These are phyloP conservation scores for Tetropium fuscum DNA, from an alignment of 2,888 invertebrate species.

Conservation along the genomic window DNA sequence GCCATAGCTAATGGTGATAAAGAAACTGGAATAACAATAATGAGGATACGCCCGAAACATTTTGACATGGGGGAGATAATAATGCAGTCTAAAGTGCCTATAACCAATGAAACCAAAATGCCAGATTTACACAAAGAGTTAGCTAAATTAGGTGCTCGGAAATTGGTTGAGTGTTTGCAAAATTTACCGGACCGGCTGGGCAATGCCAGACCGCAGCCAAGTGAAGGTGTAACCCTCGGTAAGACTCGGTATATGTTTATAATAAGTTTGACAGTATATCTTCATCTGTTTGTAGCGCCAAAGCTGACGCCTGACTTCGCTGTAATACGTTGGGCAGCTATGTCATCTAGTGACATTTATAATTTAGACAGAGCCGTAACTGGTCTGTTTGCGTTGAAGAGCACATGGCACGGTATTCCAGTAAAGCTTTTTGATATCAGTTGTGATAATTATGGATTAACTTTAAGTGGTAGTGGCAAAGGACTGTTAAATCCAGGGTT, in stretches of 20 bases:
- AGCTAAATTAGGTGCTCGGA: constrained; percentile 76
- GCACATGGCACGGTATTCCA: constrained; percentile 71
- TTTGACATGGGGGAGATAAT: constrained; percentile 86
- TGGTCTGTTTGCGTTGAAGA: constrained; percentile 73
- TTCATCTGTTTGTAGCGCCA: constrained; percentile 71
- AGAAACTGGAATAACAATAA: constrained; percentile 86
- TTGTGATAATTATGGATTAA: constrained; percentile 30
- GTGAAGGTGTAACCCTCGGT: constrained; percentile 78
- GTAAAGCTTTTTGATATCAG: constrained; percentile 73
- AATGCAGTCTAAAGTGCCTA: constrained; percentile 69
- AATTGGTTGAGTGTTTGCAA: constrained; percentile 74
- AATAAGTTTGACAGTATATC: not conserved
- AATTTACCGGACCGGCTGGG: constrained; percentile 72
- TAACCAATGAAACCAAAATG: constrained; percentile 72
- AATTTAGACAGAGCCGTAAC: constrained; percentile 79
- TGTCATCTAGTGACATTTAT: constrained; percentile 75
- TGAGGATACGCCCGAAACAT: constrained; percentile 84
- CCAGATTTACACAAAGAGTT: constrained; percentile 75
- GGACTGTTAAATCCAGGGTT: constrained; percentile 67
- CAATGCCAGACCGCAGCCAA: constrained; percentile 72
- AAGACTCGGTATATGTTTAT: constrained; percentile 47
- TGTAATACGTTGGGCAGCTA: constrained; percentile 75
- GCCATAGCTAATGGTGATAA: constrained; percentile 86
- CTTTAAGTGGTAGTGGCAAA: constrained; percentile 2
- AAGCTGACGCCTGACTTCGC: constrained; percentile 75